Base-by-base conservation (phyloP, 2,888 invertebrate species). In the Megastigmus dorsalis region DNA sequence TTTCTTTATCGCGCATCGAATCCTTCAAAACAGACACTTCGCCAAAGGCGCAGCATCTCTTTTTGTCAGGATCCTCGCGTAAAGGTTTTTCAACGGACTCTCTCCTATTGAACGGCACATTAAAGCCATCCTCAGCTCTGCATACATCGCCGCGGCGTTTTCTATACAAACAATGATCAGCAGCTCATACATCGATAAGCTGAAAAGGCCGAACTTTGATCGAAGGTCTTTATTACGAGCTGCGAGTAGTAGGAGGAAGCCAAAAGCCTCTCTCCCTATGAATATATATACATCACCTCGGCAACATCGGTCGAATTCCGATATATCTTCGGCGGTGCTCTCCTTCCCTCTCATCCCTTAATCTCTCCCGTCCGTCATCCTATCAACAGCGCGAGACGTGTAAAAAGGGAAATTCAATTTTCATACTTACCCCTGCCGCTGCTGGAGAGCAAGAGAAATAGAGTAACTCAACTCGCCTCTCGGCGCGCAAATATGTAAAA, bases 331-430 rank as follows among this genome's bases (percentile, higher is more conserved):
- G n/a, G n/a, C n/a, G n/a, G n/a, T n/a, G n/a, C n/a, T n/a, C n/a
- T n/a, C n/a, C n/a, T n/a, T n/a, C n/a, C n/a, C 36, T 30, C 52
- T 60, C 60, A 30, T 60, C 15, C 60, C 52, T 62, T 26, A 62
- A 62, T 70, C 70, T 45, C 13, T n/a, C 3, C 62, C 28, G 30
- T 45, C 45, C 70, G n/a, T 54, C 55, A 38, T 48, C 26, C 63
- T 30, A 63, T 62, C 62, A 28, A 6, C 20, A 2, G 9, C n/a
- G 18, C 10, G 1, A 6, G 18, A 48, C 30, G 55, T 23, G 26
- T n/a, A 50, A 65, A 72, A 65, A 59, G 57, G 30, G 54, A 50
- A 59, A 72, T 72, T 72, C 41, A 65, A 65, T 65, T 50, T 65
- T 41, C 57, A 71, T 57, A 48, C 36, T 57, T 63, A 54, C 26